Evolutionary conservation across 2,888 invertebrate genomes (phyloP), one percentile per base, ranked within the genome.

Genomic region (Luperina nickerlii): DNA sequence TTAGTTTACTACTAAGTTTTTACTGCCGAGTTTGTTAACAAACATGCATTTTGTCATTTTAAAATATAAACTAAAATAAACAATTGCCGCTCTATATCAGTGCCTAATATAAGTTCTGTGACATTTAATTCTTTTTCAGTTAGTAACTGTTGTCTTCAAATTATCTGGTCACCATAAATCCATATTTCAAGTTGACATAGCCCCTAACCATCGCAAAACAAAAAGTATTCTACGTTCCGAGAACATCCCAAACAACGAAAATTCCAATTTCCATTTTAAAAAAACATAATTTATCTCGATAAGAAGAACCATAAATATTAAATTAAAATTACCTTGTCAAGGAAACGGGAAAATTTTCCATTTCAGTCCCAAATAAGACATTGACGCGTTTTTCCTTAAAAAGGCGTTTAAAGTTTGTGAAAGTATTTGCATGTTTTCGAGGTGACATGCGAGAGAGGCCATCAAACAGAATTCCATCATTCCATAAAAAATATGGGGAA

Each of bases 271-370:
- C 69, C 82, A 81, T 78, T 82, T 27, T 13, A 76, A 82, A 82
- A 69, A 84, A 79, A 85, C 82, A 79, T 71, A 75, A 86, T 86
- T 86, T 67, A 83, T 63, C 86, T 67, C 51, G 72, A 81, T 77
- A 81, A 85, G 76, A 81, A 86, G 45, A 75, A 32, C 83, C 81
- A 86, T 85, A 85, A 86, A 84, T 85, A 85, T 79, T 76, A 85
- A 82, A 83, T 78, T 85, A 81, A 84, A 85, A 87, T 85, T 87
- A 84, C 78, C 84, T 76, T 87, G 85, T 84, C 84, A 85, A 68
- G 77, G 51, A 51, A 85, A 76, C 70, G 62, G 60, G 71, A 78
- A 83, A 84, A 87, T 75, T 78, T 84, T 75, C 69, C 77, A 86
- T 73, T 80, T 85, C 74, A 27, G 54, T 27, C 70, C 62, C 48